Percentiles rank a stretch among this genome's conserved stretches.
phyloP scores from a whole-genome alignment of 1,140 invertebrate genomes.

The Amphibalanus amphitrite region DNA sequence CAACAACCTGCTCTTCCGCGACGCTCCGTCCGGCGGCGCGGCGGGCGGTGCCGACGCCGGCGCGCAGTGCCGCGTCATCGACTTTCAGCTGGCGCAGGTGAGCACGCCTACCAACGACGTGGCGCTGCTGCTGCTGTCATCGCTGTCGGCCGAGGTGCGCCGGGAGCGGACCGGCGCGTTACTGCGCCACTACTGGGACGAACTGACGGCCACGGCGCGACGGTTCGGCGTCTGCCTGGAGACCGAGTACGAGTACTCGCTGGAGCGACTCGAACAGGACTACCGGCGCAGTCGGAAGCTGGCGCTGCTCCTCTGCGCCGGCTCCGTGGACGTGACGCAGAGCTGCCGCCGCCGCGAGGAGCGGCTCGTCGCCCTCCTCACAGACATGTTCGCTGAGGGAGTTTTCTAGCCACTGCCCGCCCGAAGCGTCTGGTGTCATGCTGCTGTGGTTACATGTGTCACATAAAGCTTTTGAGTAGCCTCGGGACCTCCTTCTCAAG shows the following conservation, averaged over 20 bases:
- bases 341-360: slow-evolving; percentile 48
- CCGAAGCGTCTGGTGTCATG: not conserved
- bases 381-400: slow-evolving; percentile 39
- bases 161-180: slow-evolving; percentile 38
- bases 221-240: slow-evolving; percentile 34
- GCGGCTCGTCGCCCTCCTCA: slow-evolving; percentile 38
- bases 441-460: no score
- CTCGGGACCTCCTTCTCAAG: no score
- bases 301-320: slow-evolving; percentile 53
- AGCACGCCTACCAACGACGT: slow-evolving; percentile 58
- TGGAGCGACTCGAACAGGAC: slow-evolving; percentile 38
- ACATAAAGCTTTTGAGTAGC: no score
- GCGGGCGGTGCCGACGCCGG: slow-evolving; percentile 23
- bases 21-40: slow-evolving; percentile 27
- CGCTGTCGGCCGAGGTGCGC: slow-evolving; percentile 46
- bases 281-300: slow-evolving; percentile 50
- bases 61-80: slow-evolving; percentile 42
- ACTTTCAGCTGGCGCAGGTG: slow-evolving; percentile 69
- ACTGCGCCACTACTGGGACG: slow-evolving; percentile 47
- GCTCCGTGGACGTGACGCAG: slow-evolving; percentile 53
- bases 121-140: slow-evolving; percentile 56
- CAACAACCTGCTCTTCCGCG: slow-evolving; percentile 53
- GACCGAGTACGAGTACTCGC: slow-evolving; percentile 33
- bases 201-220: slow-evolving; percentile 34
- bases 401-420: slow-evolving; percentile 23